These are phyloP conservation scores for Herpailurus yagouaroundi DNA, from an alignment of 2,113 vertebrate species.

Conservation along the genomic window DNA sequence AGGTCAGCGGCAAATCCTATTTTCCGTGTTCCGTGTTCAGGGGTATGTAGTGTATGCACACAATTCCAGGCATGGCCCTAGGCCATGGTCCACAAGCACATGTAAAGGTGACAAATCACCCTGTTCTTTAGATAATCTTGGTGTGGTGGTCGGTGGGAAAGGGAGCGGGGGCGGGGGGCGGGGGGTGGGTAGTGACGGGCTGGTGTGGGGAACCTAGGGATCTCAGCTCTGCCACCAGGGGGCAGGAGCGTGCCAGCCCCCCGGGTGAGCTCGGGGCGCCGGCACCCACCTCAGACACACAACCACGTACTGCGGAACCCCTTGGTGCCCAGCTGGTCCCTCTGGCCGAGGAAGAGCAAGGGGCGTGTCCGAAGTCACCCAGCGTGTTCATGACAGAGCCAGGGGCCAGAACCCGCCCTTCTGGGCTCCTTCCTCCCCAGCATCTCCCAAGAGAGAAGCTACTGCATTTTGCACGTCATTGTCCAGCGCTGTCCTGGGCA, in stretches of 20 bases:
- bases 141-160: no score
- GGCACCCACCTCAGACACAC: neutral
- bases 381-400: neutral
- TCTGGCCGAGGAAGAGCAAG: neutral
- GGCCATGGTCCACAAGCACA: no score
- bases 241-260: neutral
- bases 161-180: no score
- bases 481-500: neutral
- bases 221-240: neutral
- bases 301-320: neutral
- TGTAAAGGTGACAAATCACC: no score
- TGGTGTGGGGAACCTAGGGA: neutral
- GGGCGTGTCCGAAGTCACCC: neutral
- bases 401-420: neutral
- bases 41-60: no score
- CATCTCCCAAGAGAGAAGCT: neutral
- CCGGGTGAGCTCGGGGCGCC: no score
- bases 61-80: no score
- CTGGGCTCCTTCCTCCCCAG: neutral
- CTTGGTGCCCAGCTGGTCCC: neutral
- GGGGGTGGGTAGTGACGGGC: neutral
- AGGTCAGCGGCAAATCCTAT: neutral
- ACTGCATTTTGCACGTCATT: rapidly evolving
- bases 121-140: no score
- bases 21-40: neutral